These are phyloP conservation scores for Noturus placidus DNA, from an alignment of 2,113 vertebrate genomes.

Conservation along the genomic window DNA sequence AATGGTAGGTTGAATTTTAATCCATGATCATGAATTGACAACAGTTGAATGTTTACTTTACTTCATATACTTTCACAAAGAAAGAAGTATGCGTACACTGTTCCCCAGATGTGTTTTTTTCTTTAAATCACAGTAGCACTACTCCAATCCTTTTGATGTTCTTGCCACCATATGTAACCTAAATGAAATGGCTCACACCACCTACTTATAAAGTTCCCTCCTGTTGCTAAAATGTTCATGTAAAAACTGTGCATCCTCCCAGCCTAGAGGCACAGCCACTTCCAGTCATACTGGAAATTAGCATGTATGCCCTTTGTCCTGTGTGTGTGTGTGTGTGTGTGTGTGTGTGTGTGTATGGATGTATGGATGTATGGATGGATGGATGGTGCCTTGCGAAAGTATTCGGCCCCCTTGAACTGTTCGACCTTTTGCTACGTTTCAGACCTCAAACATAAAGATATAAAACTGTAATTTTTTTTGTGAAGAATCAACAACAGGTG, in stretches of 20 bases:
- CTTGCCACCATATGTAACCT: constrained; percentile 24
- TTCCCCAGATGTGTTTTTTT: background rate
- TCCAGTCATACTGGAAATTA: background rate
- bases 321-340: no score
- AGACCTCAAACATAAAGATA: no score
- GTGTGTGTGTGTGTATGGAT: no score
- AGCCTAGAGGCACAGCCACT: constrained; percentile 7
- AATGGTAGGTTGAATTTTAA: constrained; percentile 72
- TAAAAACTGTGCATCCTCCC: background rate
- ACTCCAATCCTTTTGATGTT: constrained; percentile 13
- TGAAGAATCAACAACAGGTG: no score
- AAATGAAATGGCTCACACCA: background rate
- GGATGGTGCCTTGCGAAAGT: no score
- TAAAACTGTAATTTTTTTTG: no score
- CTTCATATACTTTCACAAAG: background rate
- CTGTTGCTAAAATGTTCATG: background rate
- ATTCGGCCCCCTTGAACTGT: no score
- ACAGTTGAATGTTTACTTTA: background rate
- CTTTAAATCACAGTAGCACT: background rate
- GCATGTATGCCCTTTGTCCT: no score
- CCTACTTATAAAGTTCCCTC: background rate
- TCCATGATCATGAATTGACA: background rate
- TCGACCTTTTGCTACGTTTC: no score
- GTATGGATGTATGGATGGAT: no score
- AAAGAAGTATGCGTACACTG: background rate